Evolutionary conservation across 2,113 vertebrate genomes (phyloP), one percentile per base, ranked within the genome.

Genomic region (Amblyornis subalaris): DNA sequence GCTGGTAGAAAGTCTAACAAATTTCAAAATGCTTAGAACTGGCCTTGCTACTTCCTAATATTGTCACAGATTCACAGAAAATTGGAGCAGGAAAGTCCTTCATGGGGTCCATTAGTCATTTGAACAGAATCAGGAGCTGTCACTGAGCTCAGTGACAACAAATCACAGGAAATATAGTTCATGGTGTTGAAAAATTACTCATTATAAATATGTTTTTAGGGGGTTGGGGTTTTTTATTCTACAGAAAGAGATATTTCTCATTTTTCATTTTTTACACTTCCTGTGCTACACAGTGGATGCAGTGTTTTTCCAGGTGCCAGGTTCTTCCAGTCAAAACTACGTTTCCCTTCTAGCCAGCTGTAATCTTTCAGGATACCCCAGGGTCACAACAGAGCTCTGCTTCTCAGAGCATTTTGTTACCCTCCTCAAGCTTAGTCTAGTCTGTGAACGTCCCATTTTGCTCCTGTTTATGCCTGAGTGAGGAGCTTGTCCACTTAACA

Each of bases 161-260:
- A 64, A 82, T 35, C 48, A 44, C 10, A 33, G n/a, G 28, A 79
- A 82, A 75, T 72, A 64, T 0, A 58, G 35, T 60, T 60, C 24
- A 19, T 55, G 13, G 7, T 75, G 17, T 7, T 72, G 53, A 89
- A 81, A 92, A 78, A 38, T 18, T 67, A 21, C 17, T 89, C 6
- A 66, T 50, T 84, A 64, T 28, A 35, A 85, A 17, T 44, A 61
- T 19, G 0, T 36, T 58, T 90, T 75, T 48, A 55, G 15, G 2
- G 1, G 2, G 1, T 12, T 35, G 6, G 45, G 0, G 0, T 8
- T 22, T 54, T 42, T 66, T 65, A 11, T 67, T 85, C 25, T 53
- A 40, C 28, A 38, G 44, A 70, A 81, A 25, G 8, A 64, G 4
- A 17, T 71, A 12, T 79, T 91, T 79, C 36, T 40, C 14, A 25